Conservation (phyloP, 2,888 invertebrate species). For the Bimastos eiseni region DNA sequence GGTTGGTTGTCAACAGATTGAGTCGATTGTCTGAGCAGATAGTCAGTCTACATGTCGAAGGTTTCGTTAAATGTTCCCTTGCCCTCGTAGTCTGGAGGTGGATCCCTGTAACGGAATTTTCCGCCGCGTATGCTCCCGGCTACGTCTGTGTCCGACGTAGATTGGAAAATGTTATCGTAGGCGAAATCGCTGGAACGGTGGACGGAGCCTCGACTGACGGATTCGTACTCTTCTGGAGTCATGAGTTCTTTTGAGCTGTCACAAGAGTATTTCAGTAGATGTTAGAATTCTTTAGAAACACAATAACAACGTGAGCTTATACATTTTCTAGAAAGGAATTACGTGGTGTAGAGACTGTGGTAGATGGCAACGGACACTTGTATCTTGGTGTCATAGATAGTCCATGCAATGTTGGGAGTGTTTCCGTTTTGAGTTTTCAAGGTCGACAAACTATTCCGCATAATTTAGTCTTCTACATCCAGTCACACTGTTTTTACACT, state of each 20-base stretch:
- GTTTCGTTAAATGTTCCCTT: background rate
- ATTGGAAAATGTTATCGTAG: background rate
- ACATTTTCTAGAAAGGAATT: too few relatives aligned
- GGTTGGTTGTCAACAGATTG: background rate
- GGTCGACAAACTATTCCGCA: too few relatives aligned
- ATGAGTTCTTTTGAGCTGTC: background rate
- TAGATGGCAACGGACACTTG: too few relatives aligned
- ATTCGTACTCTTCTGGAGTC: background rate
- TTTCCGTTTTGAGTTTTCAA: too few relatives aligned
- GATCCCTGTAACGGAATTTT: background rate
- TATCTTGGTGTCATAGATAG: too few relatives aligned
- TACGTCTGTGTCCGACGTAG: background rate
- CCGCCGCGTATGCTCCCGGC: background rate
- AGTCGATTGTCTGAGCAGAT: background rate
- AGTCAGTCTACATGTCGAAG: background rate
- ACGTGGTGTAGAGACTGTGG: too few relatives aligned
- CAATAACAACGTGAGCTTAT: too few relatives aligned
- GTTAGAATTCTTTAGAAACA: too few relatives aligned
- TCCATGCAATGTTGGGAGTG: too few relatives aligned
- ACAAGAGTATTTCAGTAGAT: background rate
- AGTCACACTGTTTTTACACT: too few relatives aligned
- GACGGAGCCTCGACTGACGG: background rate
- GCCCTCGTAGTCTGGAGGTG: background rate
- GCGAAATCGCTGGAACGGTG: background rate
- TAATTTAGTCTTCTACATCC: too few relatives aligned